phyloP scores from a whole-genome alignment of 2,797 vertebrate species.

The Helicolenus hilgendorfi region DNA sequence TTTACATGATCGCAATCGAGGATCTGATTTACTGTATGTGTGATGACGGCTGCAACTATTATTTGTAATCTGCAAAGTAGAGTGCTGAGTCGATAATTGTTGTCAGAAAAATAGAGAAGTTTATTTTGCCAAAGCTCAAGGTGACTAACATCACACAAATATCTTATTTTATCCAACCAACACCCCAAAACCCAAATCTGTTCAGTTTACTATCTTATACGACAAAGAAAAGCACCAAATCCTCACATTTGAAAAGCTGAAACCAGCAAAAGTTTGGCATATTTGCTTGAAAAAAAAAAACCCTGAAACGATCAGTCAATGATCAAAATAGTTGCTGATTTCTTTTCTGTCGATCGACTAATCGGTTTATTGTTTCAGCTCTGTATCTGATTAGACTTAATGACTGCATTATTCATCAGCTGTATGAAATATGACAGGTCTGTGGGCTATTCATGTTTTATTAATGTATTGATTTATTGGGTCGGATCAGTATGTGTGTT shows the following conservation, averaged over 20 bases:
- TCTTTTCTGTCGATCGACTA: not conserved
- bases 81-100: not conserved
- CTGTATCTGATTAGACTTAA: not conserved
- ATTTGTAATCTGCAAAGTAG: not conserved
- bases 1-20: not conserved
- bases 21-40: not conserved
- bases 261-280: not conserved
- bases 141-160: not conserved
- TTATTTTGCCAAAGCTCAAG: too few species aligned
- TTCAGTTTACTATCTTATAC: not conserved
- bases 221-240: not conserved
- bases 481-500: not conserved
- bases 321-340: not conserved
- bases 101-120: not conserved
- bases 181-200: not conserved
- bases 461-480: not conserved
- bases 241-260: not conserved
- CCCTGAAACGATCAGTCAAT: not conserved
- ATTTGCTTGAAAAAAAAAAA: not conserved
- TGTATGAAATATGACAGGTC: not conserved
- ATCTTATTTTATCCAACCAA: not conserved
- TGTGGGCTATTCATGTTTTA: not conserved
- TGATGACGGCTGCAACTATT: not conserved
- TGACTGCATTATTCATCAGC: not conserved
- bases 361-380: not conserved